Evolutionary conservation across 2,888 invertebrate species (phyloP).

Genomic region (Heteromyza rotundicornis): DNA sequence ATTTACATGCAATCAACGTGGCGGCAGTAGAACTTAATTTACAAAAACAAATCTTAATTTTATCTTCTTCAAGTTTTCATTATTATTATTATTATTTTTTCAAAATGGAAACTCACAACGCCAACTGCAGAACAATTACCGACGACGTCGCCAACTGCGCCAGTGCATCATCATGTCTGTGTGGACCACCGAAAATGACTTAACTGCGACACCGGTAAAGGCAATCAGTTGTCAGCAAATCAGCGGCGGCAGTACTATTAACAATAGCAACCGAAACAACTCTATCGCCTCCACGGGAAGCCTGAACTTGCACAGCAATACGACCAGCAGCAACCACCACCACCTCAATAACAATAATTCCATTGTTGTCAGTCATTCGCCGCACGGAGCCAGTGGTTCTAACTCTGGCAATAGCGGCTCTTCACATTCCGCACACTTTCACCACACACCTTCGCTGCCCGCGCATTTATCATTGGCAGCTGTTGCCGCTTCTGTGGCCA

Average conservation of each 20-base stretch:
- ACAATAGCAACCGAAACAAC: constrained; percentile 18
- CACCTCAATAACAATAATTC: constrained; percentile 19
- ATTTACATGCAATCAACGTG: no score
- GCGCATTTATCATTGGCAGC: constrained; percentile 29
- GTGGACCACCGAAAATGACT: constrained; percentile 68
- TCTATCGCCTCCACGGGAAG: no score
- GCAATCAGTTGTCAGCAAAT: constrained; percentile 32
- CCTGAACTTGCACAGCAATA: constrained; percentile 17
- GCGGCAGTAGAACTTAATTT: no score
- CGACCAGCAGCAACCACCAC: constrained; percentile 18
- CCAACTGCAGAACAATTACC: constrained; percentile 26
- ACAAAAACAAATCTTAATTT: no score
- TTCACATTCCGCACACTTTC: no score
- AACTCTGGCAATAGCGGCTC: background rate
- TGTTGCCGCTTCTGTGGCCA: constrained; percentile 21
- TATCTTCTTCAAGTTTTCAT: no score
- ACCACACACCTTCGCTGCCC: constrained; percentile 22
- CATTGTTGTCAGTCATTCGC: constrained; percentile 26
- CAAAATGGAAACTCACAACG: constrained; percentile 25
- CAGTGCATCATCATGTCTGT: constrained; percentile 65
- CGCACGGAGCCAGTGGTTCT: constrained; percentile 21
- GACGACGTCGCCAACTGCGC: constrained; percentile 16
- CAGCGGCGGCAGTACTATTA: constrained; percentile 25
- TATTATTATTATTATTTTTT: no score
- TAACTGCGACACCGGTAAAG: constrained; percentile 37